Evolutionary conservation across 2,888 invertebrate genomes (phyloP).

Genomic region (Calameuta idolon): DNA sequence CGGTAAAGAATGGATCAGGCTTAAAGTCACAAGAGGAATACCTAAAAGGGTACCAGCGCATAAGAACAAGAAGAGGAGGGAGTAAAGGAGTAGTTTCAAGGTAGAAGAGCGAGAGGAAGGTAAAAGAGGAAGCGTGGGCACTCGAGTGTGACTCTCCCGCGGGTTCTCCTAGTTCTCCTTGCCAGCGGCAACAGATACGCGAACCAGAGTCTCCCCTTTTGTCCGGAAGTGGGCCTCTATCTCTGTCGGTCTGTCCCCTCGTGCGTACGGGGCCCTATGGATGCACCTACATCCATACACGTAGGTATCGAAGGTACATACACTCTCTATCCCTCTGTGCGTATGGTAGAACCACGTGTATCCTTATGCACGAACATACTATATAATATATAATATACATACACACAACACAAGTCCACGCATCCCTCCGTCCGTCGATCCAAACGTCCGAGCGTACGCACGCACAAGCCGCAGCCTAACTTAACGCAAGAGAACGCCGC

Average conservation of each 20-base stretch:
- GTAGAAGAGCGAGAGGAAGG: conserved; percentile 42
- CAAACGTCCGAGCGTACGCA: conserved; percentile 20
- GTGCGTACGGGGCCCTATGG: conserved; percentile 21
- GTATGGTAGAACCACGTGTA: conserved; percentile 30
- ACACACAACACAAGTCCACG: conserved; percentile 7
- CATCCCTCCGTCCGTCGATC: conserved; percentile 13
- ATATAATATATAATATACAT: not conserved
- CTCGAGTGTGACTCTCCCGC: conserved; percentile 66
- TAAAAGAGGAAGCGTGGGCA: conserved; percentile 66
- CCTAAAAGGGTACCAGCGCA: not conserved
- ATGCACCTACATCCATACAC: conserved; percentile 25
- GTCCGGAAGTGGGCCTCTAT: conserved; percentile 66
- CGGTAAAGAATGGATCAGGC: not conserved
- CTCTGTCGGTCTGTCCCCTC: conserved; percentile 66
- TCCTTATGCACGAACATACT: not conserved
- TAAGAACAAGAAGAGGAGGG: conserved; percentile 30
- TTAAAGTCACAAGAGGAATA: not conserved
- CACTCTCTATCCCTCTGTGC: conserved; percentile 18
- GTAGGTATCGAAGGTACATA: not conserved
- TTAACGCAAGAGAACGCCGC: conserved; percentile 9
- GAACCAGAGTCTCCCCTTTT: conserved; percentile 35
- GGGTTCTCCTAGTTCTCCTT: conserved; percentile 56
- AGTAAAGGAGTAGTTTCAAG: conserved; percentile 29
- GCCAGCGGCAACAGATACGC: conserved; percentile 37
- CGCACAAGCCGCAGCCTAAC: conserved; percentile 26